Evolutionary conservation across 2,797 vertebrate genomes (phyloP).

Genomic region (Lutjanus campechanus): DNA sequence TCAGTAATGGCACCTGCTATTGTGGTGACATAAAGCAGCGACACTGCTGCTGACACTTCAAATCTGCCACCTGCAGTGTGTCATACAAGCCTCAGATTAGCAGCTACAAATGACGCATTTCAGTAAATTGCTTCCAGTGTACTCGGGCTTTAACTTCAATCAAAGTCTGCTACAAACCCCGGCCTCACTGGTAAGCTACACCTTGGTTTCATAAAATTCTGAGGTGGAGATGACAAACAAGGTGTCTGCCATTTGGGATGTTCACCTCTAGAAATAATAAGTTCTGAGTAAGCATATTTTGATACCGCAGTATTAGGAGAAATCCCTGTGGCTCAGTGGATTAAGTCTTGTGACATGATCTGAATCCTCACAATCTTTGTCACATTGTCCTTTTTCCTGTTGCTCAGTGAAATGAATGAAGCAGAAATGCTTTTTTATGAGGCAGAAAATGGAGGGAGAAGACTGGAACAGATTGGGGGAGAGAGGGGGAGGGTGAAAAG

Average conservation of each 20-base stretch:
- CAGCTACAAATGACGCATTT: conserved; percentile 58
- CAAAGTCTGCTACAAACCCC: conserved; percentile 44
- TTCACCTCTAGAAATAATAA: conserved; percentile 66
- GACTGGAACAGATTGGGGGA: conserved; percentile 56
- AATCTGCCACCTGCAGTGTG: conserved; percentile 65
- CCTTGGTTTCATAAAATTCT: conserved; percentile 43
- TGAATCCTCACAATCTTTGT: conserved; percentile 70
- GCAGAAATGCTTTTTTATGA: conserved; percentile 55
- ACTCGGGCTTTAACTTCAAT: conserved; percentile 56
- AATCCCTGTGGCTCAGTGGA: conserved; percentile 69
- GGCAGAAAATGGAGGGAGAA: conserved; percentile 52
- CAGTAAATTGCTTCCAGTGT: conserved; percentile 60
- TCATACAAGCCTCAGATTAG: conserved; percentile 63
- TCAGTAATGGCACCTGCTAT: conserved; percentile 10
- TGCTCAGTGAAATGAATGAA: conserved; percentile 66
- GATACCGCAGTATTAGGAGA: conserved; percentile 55
- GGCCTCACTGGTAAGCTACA: conserved; percentile 38
- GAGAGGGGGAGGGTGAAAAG: conserved; percentile 38
- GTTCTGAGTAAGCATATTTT: conserved; percentile 70
- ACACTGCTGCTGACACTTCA: conserved; percentile 59
- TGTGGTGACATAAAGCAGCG: conserved; percentile 47
- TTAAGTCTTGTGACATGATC: conserved; percentile 72
- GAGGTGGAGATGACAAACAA: conserved; percentile 56
- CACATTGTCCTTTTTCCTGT: conserved; percentile 66
- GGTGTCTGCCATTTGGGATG: conserved; percentile 50